phyloP scores from a whole-genome alignment of 2,113 vertebrate species.

The Climacteris rufus region DNA sequence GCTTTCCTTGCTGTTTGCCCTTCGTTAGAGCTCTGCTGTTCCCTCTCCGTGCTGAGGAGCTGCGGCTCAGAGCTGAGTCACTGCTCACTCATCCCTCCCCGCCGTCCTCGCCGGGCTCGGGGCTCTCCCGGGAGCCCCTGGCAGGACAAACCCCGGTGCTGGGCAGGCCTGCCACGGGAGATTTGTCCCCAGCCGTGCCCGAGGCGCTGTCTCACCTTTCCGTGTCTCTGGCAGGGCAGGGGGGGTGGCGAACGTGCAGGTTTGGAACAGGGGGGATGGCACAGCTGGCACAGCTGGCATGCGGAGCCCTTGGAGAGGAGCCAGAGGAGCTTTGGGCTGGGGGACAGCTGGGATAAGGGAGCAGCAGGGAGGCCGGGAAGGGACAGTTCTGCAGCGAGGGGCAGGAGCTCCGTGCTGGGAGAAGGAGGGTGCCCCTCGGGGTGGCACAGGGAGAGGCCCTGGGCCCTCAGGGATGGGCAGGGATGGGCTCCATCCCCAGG shows the following conservation, averaged over 20 bases:
- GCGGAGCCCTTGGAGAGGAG: neutral
- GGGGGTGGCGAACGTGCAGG: accelerated
- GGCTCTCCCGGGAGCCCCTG: accelerated
- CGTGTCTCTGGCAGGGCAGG: accelerated
- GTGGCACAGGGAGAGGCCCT: neutral
- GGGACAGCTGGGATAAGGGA: neutral
- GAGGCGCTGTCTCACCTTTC: accelerated
- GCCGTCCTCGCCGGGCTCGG: accelerated
- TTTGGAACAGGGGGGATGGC: accelerated
- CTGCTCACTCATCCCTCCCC: neutral
- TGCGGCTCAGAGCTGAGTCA: neutral
- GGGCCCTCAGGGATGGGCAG: neutral
- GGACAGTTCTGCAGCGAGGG: neutral
- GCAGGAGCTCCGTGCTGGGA: neutral
- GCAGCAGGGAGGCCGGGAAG: neutral
- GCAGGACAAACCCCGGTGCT: accelerated
- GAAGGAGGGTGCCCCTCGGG: neutral
- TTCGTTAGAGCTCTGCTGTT: neutral
- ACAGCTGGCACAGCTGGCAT: neutral
- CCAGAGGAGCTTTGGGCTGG: neutral
- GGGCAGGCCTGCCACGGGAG: neutral
- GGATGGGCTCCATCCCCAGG: neutral
- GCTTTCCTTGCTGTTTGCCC: neutral
- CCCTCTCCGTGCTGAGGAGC: accelerated
- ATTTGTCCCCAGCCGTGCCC: neutral